These are phyloP conservation scores for Trinectes maculatus DNA, from an alignment of 2,113 vertebrate species.

Conservation along the genomic window DNA sequence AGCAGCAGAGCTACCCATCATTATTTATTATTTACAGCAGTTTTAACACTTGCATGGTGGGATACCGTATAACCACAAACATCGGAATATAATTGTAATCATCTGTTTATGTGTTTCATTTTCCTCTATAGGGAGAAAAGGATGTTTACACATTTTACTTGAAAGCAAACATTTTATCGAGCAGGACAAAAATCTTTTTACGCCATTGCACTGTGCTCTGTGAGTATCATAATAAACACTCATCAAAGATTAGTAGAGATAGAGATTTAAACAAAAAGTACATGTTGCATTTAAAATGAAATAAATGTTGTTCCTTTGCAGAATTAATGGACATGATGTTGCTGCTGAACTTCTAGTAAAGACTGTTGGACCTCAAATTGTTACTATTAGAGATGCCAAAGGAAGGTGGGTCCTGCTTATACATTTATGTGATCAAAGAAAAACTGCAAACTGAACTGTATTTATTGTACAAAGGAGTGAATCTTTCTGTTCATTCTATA, in stretches of 20 bases:
- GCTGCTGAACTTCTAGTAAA: slow-evolving; percentile 91
- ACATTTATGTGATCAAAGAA: neutral
- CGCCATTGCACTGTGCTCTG: slow-evolving; percentile 98
- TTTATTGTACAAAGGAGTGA: neutral
- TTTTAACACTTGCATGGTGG: neutral
- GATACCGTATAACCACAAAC: neutral
- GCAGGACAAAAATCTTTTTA: slow-evolving; percentile 93
- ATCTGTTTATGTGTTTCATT: slow-evolving; percentile 5
- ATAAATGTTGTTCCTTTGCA: slow-evolving; percentile 45
- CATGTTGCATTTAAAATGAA: neutral
- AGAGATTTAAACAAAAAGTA: neutral
- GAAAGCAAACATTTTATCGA: slow-evolving; percentile 92
- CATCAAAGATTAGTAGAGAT: neutral
- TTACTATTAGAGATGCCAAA: slow-evolving; percentile 92
- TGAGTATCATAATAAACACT: slow-evolving; percentile 77
- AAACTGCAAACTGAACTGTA: neutral
- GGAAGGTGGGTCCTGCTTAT: slow-evolving; percentile 87
- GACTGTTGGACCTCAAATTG: slow-evolving; percentile 88
- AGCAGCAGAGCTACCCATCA: neutral
- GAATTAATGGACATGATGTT: slow-evolving; percentile 93
- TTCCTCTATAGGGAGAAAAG: slow-evolving; percentile 88
- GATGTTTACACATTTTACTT: slow-evolving; percentile 98
- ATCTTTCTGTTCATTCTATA: neutral
- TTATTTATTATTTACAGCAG: neutral
- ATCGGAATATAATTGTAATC: neutral